Evolutionary conservation across 2,113 vertebrate species (phyloP).

Genomic region (Nothobranchius furzeri): DNA sequence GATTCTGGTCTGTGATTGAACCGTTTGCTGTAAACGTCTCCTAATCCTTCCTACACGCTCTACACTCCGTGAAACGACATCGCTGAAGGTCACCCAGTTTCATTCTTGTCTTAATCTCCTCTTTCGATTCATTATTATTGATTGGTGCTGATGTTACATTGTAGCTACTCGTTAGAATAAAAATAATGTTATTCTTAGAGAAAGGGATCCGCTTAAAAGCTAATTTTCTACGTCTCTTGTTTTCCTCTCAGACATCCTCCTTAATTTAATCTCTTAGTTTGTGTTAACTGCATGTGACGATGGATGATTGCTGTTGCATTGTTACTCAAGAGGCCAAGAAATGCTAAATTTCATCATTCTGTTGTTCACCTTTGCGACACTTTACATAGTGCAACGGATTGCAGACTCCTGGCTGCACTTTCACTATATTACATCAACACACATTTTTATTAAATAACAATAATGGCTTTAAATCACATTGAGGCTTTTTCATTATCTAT

Average conservation of each 20-base stretch:
- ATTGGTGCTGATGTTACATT: slow-evolving; percentile 51
- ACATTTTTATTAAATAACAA: slow-evolving; percentile 25
- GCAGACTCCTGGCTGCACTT: slow-evolving; percentile 16
- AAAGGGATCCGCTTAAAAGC: slow-evolving; percentile 48
- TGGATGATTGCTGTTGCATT: slow-evolving; percentile 37
- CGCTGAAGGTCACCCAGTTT: slow-evolving; percentile 8
- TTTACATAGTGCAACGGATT: slow-evolving; percentile 11
- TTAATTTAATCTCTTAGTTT: slow-evolving; percentile 45
- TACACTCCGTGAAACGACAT: slow-evolving; percentile 24
- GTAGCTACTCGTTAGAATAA: slow-evolving; percentile 38
- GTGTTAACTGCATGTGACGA: slow-evolving; percentile 29
- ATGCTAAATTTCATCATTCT: slow-evolving; percentile 15
- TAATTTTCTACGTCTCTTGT: slow-evolving; percentile 37
- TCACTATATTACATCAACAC: slow-evolving; percentile 22
- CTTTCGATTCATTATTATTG: slow-evolving; percentile 40
- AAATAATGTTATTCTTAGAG: slow-evolving; percentile 47
- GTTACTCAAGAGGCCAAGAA: slow-evolving; percentile 18
- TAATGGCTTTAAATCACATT: slow-evolving; percentile 37
- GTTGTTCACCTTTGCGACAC: slow-evolving; percentile 10
- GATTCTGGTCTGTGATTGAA: slow-evolving; percentile 85
- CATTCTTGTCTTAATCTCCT: slow-evolving; percentile 38
- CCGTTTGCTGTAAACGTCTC: slow-evolving; percentile 70
- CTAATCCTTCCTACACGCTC: slow-evolving; percentile 26
- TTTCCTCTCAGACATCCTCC: slow-evolving; percentile 33
- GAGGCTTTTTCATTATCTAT: slow-evolving; percentile 35